Evolutionary conservation across 2,113 vertebrate genomes (phyloP).

Genomic region (Malaclemys terrapin): DNA sequence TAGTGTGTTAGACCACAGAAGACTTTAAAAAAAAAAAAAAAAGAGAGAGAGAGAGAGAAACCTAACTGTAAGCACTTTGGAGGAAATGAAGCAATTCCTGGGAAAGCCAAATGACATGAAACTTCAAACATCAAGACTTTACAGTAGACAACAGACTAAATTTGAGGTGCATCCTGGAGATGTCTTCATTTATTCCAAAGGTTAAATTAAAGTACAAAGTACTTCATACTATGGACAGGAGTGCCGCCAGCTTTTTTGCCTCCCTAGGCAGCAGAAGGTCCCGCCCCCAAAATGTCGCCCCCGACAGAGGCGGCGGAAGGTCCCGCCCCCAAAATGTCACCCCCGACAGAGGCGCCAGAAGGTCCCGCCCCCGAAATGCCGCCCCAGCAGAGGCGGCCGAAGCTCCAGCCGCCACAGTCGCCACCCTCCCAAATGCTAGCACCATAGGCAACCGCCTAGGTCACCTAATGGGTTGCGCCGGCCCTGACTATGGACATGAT

Average conservation of each 20-base stretch:
- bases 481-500: neutral
- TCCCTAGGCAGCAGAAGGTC: no score
- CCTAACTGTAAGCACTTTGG: neutral
- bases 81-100: neutral
- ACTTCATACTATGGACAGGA: neutral
- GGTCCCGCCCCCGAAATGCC: no score
- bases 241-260: no score
- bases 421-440: no score
- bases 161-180: neutral
- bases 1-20: neutral
- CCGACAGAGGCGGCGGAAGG: no score
- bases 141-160: neutral
- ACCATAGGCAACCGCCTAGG: no score
- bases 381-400: no score
- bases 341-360: no score
- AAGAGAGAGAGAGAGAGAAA: neutral
- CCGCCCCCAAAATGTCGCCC: no score
- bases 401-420: no score
- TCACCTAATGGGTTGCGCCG: no score
- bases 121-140: neutral
- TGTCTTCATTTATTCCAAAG: neutral
- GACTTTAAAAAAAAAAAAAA: neutral
- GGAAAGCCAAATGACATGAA: neutral
- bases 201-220: neutral
- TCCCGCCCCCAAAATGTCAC: no score